These are phyloP conservation scores for Egretta garzetta DNA, from an alignment of 2,113 vertebrate species.

Conservation along the genomic window DNA sequence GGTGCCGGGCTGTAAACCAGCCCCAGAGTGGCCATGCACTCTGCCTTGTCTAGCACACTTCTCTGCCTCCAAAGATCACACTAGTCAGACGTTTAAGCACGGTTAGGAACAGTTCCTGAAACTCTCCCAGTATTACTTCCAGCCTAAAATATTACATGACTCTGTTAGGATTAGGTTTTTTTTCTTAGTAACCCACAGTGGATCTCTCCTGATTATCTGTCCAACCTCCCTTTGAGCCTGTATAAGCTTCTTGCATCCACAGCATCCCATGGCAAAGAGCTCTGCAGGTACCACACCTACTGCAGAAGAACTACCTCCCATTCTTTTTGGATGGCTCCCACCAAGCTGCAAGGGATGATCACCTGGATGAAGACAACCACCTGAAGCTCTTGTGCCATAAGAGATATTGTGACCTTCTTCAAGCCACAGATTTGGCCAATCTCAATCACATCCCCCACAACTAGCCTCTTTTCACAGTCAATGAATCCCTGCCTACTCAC, in stretches of 20 bases:
- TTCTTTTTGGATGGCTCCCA: neutral
- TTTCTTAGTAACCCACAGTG: neutral
- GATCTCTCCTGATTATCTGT: neutral
- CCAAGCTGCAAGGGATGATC: neutral
- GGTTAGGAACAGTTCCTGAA: neutral
- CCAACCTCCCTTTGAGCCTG: neutral
- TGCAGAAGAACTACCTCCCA: neutral
- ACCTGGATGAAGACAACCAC: neutral
- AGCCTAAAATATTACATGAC: neutral
- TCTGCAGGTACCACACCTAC: neutral
- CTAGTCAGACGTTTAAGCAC: neutral
- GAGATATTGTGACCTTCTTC: neutral
- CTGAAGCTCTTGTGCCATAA: neutral
- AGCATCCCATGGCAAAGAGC: neutral
- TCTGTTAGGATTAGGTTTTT: neutral
- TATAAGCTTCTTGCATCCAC: neutral
- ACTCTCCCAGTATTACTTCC: neutral
- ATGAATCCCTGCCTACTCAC: neutral
- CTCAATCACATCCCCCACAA: fast-evolving
- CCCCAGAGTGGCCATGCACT: neutral
- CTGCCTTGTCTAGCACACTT: neutral
- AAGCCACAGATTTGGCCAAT: neutral
- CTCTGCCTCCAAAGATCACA: neutral
- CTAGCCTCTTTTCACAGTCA: neutral
- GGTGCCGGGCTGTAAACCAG: neutral